Base-by-base conservation (phyloP, 2,888 invertebrate genomes). In the Acanthosoma haemorrhoidale region DNA sequence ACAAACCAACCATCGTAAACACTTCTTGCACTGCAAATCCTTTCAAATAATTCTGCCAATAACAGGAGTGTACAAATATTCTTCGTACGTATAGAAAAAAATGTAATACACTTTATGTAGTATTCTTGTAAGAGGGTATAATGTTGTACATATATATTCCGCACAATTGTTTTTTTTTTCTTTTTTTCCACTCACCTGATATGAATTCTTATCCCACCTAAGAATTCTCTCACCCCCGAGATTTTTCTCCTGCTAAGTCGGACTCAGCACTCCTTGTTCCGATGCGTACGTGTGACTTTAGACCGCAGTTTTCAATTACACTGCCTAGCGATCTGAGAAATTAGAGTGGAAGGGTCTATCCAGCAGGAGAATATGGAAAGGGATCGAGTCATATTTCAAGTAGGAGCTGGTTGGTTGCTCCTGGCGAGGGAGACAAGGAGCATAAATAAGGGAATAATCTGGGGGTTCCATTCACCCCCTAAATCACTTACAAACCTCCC, bases 301-400 rank as follows among this genome's bases (percentile, higher is more conserved):
- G n/a, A n/a, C 8, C 41, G 29, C n/a, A 41, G 41, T 13, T 68
- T 68, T 68, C 68, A 68, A 68, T 68, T 68, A 68, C 68, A 32
- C 58, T 58, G 58, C 38, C 68, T 68, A 68, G 58, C 68, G 68
- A 38, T 36, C 58, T 68, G 68, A 58, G 58, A 68, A 68, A 68
- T 68, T 68, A 68, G 59, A 59, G 31, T 32, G 4, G 0, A 18
- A 32, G 59, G 41, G 1, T 36, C 32, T 59, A 32, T 16, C 59
- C 29, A n/a, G 6, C 25, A 8, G 32, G 16, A 4, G 61, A 36
- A 38, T 38, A 36, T 21, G 61, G 61, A 15, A 8, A 18, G 34
- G 61, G 61, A 38, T 38, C 5, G 61, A 25, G 21, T 18, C 18
- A 36, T 61, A 61, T 61, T 36, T 61, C n/a, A 51, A 4, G 51